Base-by-base conservation (phyloP, 2,113 vertebrate species). In the Poeciliopsis turrubarensis region DNA sequence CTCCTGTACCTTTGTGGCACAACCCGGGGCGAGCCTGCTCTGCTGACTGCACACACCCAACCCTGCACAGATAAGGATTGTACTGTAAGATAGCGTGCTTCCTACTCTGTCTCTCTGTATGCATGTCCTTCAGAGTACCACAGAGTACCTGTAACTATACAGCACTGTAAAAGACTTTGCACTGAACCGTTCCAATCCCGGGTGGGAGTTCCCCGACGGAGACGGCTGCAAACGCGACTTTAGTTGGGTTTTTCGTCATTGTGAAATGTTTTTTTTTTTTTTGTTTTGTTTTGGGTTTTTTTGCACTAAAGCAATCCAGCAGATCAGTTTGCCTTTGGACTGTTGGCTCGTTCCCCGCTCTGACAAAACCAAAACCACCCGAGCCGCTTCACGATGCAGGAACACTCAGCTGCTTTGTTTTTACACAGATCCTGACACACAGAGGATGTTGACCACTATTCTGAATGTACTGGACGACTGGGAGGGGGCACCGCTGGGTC, bases 91-190 rank as follows among this genome's bases (percentile, higher is more conserved):
- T 85, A 88, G 90, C 69, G 90, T 88, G 92, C 92, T 93, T 94
- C 92, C 91, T 93, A 87, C 87, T 92, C 88, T 87, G 88, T 91
- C 81, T 82, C 91, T 89, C 87, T 91, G 91, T 92, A 92, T 93
- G 94, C 92, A 94, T 94, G 93, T 89, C 91, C 80, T 86, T 90
- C 91, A 89, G 82, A 92, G 90, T 87, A 87, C 87, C 90, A 91
- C 89, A 84, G 90, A 80, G 91, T 90, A 92, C 90, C 89, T 92
- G 92, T 87, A 57, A 86, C 90, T 90, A 92, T 89, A 93, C 87
- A 87, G 87, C 87, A 89, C 91, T 89, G 93, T 57, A 93, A 92
- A 87, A 92, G 91, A 91, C 89, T 92, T 92, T 94, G 93, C 94
- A 95, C 94, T 94, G 92, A 94, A 92, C 89, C 83, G 79, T 89